Base-by-base conservation (phyloP, 2,888 invertebrate genomes). In the Crematogaster levior region DNA sequence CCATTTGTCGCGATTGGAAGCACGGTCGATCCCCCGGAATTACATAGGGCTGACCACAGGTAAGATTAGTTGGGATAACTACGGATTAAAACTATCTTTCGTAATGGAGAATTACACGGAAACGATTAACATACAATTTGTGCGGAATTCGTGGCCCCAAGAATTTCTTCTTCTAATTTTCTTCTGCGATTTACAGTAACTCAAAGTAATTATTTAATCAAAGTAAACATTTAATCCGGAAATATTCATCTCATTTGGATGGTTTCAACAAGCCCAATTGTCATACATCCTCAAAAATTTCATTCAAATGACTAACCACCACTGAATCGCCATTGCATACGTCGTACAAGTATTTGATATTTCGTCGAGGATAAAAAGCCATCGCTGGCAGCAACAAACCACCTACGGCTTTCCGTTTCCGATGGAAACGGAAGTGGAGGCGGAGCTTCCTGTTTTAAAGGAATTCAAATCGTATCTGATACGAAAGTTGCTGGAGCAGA, bases 401-500 rank as follows among this genome's bases (percentile, higher is more conserved):
- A 60, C 53, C 60, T 37, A 60, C 56, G 63, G 34, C 43, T 68
- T 73, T 37, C 27, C 30, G 60, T 65, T 65, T 65, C 53, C 68
- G 70, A 56, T 63, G 74, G 61, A n/a, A n/a, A n/a, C 60, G 73
- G 60, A 40, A 72, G 51, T 61, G 72, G 43, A 68, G 75, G 21
- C 68, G 56, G 60, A 43, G 65, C 70, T 84, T 86, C 83, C 86
- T 88, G 89, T 91, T 89, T 90, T 88, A 85, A 90, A 92, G 88
- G 90, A 91, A 91, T 91, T 91, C 89, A 90, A 91, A 91, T 91
- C 88, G 88, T 87, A 92, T 92, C 91, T 89, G 91, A 92, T 92
- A 90, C 85, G 89, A 90, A 91, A 91, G 89, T 90, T 90, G 84
- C 88, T 80, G 56, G 86, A 81, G 84, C 65, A 85, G 84, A 89